Percentiles rank a stretch among this genome's conserved stretches.
These are phyloP conservation scores for Euproctis similis DNA, from an alignment of 2,888 invertebrate species.

Conservation along the genomic window DNA sequence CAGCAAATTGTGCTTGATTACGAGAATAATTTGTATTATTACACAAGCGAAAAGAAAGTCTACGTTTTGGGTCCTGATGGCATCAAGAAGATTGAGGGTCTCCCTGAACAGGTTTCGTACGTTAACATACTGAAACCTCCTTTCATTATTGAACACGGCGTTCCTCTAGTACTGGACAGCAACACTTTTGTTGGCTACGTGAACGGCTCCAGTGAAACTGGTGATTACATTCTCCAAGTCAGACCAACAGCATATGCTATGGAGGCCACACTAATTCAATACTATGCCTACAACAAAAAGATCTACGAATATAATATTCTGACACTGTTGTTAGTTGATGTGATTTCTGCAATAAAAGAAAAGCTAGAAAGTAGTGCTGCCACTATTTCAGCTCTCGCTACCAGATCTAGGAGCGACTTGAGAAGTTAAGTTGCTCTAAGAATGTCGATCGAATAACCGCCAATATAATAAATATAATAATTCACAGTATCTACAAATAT, in stretches of 20 bases:
- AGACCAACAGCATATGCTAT: conserved; percentile 42
- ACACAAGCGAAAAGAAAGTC: conserved; percentile 31
- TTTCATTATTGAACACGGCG: conserved; percentile 31
- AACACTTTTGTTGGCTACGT: conserved; percentile 30
- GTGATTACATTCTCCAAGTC: conserved; percentile 25
- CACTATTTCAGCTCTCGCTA: conserved; percentile 33
- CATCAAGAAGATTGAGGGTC: conserved; percentile 36
- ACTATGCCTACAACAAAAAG: conserved; percentile 45
- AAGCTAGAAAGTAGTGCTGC: conserved; percentile 28
- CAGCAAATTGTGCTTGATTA: conserved; percentile 45
- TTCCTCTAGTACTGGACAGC: conserved; percentile 34
- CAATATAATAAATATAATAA: no score
- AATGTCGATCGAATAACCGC: no score
- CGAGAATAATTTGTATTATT: conserved; percentile 44
- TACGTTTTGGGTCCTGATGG: conserved; percentile 31
- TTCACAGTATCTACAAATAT: no score
- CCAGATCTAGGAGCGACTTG: conserved; percentile 22
- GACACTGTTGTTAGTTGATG: conserved; percentile 14
- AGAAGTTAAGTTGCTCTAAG: conserved; percentile 11
- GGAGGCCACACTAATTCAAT: conserved; percentile 43
- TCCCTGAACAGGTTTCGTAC: conserved; percentile 32
- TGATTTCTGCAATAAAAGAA: conserved; percentile 24
- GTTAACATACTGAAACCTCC: conserved; percentile 39
- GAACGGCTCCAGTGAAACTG: conserved; percentile 34
- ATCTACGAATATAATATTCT: conserved; percentile 51